Evolutionary conservation across 2,888 invertebrate species (phyloP).

Genomic region (Euzophera pinguis): DNA sequence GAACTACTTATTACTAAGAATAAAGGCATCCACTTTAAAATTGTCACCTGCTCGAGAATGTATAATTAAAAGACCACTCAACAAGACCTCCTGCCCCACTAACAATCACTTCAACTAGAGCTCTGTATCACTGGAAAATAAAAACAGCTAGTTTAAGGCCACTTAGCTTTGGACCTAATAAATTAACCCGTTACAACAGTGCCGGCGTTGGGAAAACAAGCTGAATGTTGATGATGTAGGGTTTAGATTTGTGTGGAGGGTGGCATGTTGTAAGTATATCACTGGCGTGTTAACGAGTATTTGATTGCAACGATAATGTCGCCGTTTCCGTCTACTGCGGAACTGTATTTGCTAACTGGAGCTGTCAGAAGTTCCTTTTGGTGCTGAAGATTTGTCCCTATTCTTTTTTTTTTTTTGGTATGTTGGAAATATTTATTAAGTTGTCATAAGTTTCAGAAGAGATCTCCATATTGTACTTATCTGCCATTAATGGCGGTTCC

Average conservation of each 20-base stretch:
- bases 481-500: too few relatives aligned
- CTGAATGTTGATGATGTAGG: not conserved
- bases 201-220: not conserved
- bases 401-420: conserved; percentile 9
- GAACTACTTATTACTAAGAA: not conserved
- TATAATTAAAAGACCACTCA: conserved; percentile 7
- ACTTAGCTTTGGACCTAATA: conserved; percentile 14
- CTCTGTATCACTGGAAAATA: conserved; percentile 11
- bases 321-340: conserved; percentile 24
- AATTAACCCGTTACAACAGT: conserved; percentile 10
- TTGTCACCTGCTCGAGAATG: conserved; percentile 1
- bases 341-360: conserved; percentile 17
- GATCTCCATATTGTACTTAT: too few relatives aligned
- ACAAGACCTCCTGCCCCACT: not conserved
- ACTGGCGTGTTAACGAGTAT: conserved; percentile 47
- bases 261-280: conserved; percentile 17
- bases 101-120: not conserved
- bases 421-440: too few relatives aligned
- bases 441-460: too few relatives aligned
- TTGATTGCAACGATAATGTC: conserved; percentile 57
- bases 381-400: conserved; percentile 4
- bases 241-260: not conserved
- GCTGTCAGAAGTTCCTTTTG: conserved; percentile 3
- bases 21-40: not conserved
- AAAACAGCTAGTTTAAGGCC: conserved; percentile 14